phyloP scores from a whole-genome alignment of 1,140 invertebrate genomes.

The Frieseomelitta varia region DNA sequence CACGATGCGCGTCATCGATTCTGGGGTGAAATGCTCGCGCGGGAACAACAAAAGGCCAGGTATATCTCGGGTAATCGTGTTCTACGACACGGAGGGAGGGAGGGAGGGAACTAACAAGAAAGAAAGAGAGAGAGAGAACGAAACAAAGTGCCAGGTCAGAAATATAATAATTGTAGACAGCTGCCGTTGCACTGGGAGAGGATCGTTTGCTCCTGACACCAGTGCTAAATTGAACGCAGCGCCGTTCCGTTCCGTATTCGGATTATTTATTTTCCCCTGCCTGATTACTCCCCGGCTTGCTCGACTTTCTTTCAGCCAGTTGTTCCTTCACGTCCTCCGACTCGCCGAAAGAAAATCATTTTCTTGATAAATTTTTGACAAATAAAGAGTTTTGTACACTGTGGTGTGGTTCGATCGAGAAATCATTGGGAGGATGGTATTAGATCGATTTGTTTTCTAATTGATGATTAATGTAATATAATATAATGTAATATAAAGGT shows the following conservation, averaged over 20 bases:
- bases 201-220: conserved; percentile 61
- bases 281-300: conserved; percentile 4
- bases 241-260: conserved; percentile 27
- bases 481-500: no score
- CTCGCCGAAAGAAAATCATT: background rate
- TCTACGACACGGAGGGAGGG: conserved; percentile 20
- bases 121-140: conserved; percentile 10
- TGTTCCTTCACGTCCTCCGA: background rate
- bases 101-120: conserved; percentile 29
- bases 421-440: no score
- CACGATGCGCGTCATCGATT: conserved; percentile 61
- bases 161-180: conserved; percentile 69
- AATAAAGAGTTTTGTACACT: no score
- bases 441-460: no score
- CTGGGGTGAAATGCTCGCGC: conserved; percentile 50
- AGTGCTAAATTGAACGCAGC: conserved; percentile 59
- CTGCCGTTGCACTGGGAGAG: conserved; percentile 56
- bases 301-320: conserved; percentile 20
- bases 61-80: conserved; percentile 61
- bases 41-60: conserved; percentile 63
- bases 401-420: no score
- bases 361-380: no score
- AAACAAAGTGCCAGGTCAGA: conserved; percentile 41
- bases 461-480: no score
- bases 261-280: conserved; percentile 53